Conservation (phyloP, 2,113 vertebrate genomes). For the Stegastes partitus region DNA sequence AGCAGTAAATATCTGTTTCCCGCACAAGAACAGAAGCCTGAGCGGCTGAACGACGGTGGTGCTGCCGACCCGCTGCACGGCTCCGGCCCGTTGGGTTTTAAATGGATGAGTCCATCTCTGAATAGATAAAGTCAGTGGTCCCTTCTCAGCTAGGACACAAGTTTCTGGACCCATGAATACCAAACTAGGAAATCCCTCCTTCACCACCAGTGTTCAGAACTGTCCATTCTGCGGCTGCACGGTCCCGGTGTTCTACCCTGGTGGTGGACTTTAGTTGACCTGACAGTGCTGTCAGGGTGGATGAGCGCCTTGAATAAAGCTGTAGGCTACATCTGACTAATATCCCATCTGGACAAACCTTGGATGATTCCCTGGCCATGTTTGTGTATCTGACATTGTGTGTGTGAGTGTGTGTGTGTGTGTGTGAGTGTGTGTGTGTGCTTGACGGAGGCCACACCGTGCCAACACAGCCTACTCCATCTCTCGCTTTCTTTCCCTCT, state of each 20-base stretch:
- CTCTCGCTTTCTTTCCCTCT: slow-evolving; percentile 73
- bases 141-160: slow-evolving; percentile 28
- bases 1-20: neutral
- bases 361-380: slow-evolving; percentile 50
- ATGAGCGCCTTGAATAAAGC: slow-evolving; percentile 68
- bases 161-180: slow-evolving; percentile 42
- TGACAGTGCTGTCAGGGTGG: slow-evolving; percentile 58
- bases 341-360: slow-evolving; percentile 71
- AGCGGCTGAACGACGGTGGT: neutral
- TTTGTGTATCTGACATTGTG: slow-evolving; percentile 60
- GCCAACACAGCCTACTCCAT: slow-evolving; percentile 89
- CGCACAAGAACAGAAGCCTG: neutral
- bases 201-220: neutral
- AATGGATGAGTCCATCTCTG: slow-evolving; percentile 25
- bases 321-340: slow-evolving; percentile 69
- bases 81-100: neutral
- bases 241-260: slow-evolving; percentile 43
- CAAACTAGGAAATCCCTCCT: slow-evolving; percentile 40
- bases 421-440: slow-evolving; percentile 62
- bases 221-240: slow-evolving; percentile 23
- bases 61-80: neutral
- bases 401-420: slow-evolving; percentile 36
- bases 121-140: slow-evolving; percentile 24
- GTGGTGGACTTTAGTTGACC: slow-evolving; percentile 78
- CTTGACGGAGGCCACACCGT: slow-evolving; percentile 83